phyloP scores from a whole-genome alignment of 1,140 invertebrate species.

The Drosophila lacertosa region DNA sequence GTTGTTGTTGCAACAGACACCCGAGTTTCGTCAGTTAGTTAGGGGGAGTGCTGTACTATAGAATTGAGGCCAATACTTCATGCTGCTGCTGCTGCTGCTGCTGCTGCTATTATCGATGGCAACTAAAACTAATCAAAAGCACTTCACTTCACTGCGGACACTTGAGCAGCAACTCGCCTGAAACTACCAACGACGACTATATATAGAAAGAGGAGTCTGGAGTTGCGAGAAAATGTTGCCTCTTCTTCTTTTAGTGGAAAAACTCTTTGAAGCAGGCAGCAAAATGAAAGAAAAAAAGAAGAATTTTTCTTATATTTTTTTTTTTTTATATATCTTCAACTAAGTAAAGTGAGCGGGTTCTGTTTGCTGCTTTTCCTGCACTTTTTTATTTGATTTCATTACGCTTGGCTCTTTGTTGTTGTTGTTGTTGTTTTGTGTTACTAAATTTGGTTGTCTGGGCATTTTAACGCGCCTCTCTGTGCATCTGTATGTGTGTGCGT shows the following conservation, averaged over 20 bases:
- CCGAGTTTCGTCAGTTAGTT: slow-evolving; percentile 14
- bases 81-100: background rate
- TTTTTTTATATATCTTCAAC: slow-evolving; percentile 51
- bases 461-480: slow-evolving; percentile 56
- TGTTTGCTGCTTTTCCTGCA: slow-evolving; percentile 13
- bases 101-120: slow-evolving; percentile 12
- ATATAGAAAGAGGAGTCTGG: slow-evolving; percentile 63
- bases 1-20: background rate
- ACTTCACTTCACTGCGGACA: slow-evolving; percentile 65
- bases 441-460: slow-evolving; percentile 81
- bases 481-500: slow-evolving; percentile 3
- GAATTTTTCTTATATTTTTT: no score
- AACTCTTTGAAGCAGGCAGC: slow-evolving; percentile 62
- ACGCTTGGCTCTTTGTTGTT: slow-evolving; percentile 53
- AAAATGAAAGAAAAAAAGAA: background rate
- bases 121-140: slow-evolving; percentile 65
- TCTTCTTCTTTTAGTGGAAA: slow-evolving; percentile 34
- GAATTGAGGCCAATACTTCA: slow-evolving; percentile 61
- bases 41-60: slow-evolving; percentile 25
- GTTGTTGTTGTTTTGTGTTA: slow-evolving; percentile 58
- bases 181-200: slow-evolving; percentile 52
- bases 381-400: slow-evolving; percentile 79
- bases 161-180: slow-evolving; percentile 49
- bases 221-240: slow-evolving; percentile 56
- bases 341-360: slow-evolving; percentile 47